Evolutionary conservation across 1,140 invertebrate genomes (phyloP).

Genomic region (Protaetia brevitarsis): DNA sequence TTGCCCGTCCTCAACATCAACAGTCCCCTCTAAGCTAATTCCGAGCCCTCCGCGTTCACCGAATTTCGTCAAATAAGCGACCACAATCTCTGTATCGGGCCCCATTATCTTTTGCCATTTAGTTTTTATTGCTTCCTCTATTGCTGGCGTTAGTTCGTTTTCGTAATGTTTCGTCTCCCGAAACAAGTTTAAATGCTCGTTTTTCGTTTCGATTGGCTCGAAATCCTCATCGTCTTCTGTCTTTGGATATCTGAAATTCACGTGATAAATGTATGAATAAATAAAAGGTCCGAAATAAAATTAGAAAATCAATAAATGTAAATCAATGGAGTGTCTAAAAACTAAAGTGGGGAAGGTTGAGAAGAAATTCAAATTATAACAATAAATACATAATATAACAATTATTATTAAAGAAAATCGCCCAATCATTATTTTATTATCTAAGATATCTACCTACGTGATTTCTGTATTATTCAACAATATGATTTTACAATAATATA

Average conservation of each 20-base stretch:
- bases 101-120: constrained; percentile 85
- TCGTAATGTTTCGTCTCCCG: constrained; percentile 27
- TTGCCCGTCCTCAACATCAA: constrained; percentile 87
- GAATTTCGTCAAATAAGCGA: constrained; percentile 83
- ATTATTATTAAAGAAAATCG: too few relatives aligned
- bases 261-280: constrained; percentile 28
- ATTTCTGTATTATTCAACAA: too few relatives aligned
- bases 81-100: constrained; percentile 81
- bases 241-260: constrained; percentile 46
- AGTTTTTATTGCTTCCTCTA: constrained; percentile 72
- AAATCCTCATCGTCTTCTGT: constrained; percentile 35
- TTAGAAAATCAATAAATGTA: constrained; percentile 3
- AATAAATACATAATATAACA: too few relatives aligned
- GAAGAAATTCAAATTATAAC: too few relatives aligned
- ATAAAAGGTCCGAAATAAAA: background rate
- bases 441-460: too few relatives aligned
- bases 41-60: constrained; percentile 86
- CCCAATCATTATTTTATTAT: too few relatives aligned
- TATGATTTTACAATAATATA: too few relatives aligned
- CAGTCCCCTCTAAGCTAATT: constrained; percentile 94
- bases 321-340: constrained; percentile 21
- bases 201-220: constrained; percentile 35
- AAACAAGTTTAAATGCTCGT: constrained; percentile 30
- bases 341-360: background rate
- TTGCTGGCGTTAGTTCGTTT: constrained; percentile 61